Percentiles rank a stretch among this genome's conserved stretches.
These are phyloP conservation scores for Trichomycterus rosablanca DNA, from an alignment of 2,113 vertebrate species.

Conservation along the genomic window DNA sequence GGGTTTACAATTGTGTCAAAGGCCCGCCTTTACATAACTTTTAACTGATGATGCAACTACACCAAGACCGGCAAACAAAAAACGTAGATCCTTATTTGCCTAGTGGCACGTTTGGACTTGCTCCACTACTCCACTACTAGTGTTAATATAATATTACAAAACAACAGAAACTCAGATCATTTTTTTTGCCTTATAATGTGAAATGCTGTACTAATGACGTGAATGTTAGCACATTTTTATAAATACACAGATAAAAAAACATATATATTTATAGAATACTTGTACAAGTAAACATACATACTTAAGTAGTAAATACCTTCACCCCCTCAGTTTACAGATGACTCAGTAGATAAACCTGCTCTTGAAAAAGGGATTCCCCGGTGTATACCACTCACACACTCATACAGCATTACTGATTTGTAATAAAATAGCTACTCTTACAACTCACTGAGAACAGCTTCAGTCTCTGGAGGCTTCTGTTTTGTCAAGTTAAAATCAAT, in stretches of 20 bases:
- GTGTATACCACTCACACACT: slow-evolving; percentile 9
- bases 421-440: slow-evolving; percentile 21
- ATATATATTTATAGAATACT: not conserved
- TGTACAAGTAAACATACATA: not conserved
- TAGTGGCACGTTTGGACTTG: not conserved
- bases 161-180: too few species aligned
- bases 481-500: slow-evolving; percentile 29
- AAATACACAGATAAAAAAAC: too few species aligned
- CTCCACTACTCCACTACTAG: not conserved
- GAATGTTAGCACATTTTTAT: too few species aligned
- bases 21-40: slow-evolving; percentile 4
- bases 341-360: slow-evolving; percentile 37
- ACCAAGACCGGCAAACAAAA: not conserved
- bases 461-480: slow-evolving; percentile 7
- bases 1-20: not conserved
- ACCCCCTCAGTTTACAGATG: slow-evolving; percentile 37
- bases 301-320: slow-evolving; percentile 31
- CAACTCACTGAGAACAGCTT: slow-evolving; percentile 3
- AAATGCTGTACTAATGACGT: too few species aligned
- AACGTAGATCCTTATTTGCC: not conserved
- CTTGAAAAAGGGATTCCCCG: slow-evolving; percentile 40
- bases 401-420: not conserved
- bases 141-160: too few species aligned
- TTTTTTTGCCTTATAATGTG: too few species aligned
- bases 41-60: slow-evolving; percentile 15